Base-by-base conservation (phyloP, 2,113 vertebrate genomes). In the Pygathrix nemaeus region DNA sequence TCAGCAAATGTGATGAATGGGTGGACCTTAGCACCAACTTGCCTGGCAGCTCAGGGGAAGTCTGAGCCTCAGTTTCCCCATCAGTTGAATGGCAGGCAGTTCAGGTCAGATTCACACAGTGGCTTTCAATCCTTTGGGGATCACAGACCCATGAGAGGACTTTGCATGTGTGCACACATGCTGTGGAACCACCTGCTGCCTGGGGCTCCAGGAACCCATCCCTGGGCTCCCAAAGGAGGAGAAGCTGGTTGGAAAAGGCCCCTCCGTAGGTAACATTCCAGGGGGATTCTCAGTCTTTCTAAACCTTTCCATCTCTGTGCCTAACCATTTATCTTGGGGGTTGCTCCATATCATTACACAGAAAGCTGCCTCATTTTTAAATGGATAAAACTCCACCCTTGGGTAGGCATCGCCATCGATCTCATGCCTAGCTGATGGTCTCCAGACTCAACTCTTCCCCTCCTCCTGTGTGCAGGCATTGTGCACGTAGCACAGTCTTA, bases 391-490 rank as follows among this genome's bases (percentile, higher is more conserved):
- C 35, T 25, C 32, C 11, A 25, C 8, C 20, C 48, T 21, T 14
- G 66, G 55, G 20, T 35, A 14, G 1, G 0, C 3, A 9, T 6
- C 8, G 1, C 35, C 35, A 4, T 7, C 40, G 32, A 20, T 45
- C 52, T 61, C 8, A 30, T 4, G 25, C 68, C 55, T 12, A 0
- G 2, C 3, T 3, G 68, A 40, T 0, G 0, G 32, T 20, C 9
- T 57, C 83, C 30, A 5, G 57, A 18, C 21, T 78, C 61, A 13
- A 13, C 61, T 64, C 27, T 64, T 30, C 27, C 27, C 13, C 27
- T 64, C 27, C 27, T 64, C 12, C 61, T 32, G 61, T 64, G 27
- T 2, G 27, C 27, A 64, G 2, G 13, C n/a, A 1, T 0, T 18
- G 70, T 21, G 35, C 66, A 5, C 14, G 0, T 0, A 32, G 43